Percentiles rank a stretch among this genome's conserved stretches.
These are phyloP conservation scores for Zaprionus gabonicus DNA, from an alignment of 1,140 invertebrate species.

Conservation along the genomic window DNA sequence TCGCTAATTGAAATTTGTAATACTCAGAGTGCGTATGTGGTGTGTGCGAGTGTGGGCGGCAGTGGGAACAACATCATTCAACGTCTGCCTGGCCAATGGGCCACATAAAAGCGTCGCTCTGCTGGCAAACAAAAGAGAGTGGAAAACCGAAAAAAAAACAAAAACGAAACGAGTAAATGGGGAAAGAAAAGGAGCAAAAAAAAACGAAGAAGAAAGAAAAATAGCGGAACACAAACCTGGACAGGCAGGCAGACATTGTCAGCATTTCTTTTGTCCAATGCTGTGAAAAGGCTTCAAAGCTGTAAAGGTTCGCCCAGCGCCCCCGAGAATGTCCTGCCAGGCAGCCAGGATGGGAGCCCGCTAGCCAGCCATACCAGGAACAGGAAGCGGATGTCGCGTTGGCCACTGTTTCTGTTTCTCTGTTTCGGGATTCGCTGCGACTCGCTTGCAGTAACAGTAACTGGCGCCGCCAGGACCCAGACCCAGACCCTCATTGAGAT, in stretches of 20 bases:
- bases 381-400: constrained; percentile 79
- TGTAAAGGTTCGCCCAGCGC: constrained; percentile 39
- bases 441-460: background rate
- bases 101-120: constrained; percentile 46
- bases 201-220: constrained; percentile 44
- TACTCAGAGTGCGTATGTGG: constrained; percentile 30
- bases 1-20: constrained; percentile 79
- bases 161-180: constrained; percentile 5
- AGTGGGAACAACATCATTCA: constrained; percentile 39
- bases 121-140: constrained; percentile 34
- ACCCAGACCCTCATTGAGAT: constrained; percentile 15
- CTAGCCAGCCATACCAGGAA: constrained; percentile 57
- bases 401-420: constrained; percentile 65
- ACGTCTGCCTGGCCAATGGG: constrained; percentile 49
- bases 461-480: constrained; percentile 30
- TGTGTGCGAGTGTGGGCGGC: constrained; percentile 15
- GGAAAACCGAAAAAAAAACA: constrained; percentile 23
- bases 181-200: background rate
- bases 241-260: constrained; percentile 63
- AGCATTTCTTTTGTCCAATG: constrained; percentile 68
- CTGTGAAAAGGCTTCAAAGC: constrained; percentile 79
- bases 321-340: constrained; percentile 5
- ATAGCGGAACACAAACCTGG: constrained; percentile 52
- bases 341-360: constrained; percentile 18
- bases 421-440: constrained; percentile 23